Conservation (phyloP, 2,888 invertebrate species). For the Tipula lateralis region DNA sequence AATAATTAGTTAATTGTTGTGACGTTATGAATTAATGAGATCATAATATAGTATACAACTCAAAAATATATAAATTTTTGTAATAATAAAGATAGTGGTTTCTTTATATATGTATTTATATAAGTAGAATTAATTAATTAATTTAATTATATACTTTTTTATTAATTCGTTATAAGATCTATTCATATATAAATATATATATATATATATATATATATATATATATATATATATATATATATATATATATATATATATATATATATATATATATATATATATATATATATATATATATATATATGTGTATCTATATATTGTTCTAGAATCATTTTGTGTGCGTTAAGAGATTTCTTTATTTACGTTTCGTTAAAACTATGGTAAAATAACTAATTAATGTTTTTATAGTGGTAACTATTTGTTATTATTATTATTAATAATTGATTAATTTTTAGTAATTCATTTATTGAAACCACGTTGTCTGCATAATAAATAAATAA, state of each 20-base stretch:
- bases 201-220: too few relatives aligned
- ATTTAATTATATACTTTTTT: background rate
- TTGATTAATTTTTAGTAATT: background rate
- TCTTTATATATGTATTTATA: background rate
- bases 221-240: too few relatives aligned
- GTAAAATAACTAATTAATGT: background rate
- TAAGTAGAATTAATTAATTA: background rate
- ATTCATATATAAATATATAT: background rate
- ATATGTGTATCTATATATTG: too few relatives aligned
- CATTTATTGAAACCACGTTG: background rate
- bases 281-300: too few relatives aligned
- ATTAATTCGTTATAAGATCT: background rate
- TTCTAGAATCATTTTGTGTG: background rate
- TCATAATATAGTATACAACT: background rate
- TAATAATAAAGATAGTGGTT: background rate
- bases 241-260: too few relatives aligned
- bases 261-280: too few relatives aligned
- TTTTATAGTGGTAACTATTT: background rate
- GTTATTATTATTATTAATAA: constrained; percentile 4
- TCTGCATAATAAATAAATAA: background rate
- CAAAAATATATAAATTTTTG: background rate
- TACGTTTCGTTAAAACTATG: background rate
- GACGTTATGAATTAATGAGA: background rate
- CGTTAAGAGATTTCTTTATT: background rate
- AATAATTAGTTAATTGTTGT: background rate